Evolutionary conservation across 2,113 vertebrate genomes (phyloP), one percentile per base, ranked within the genome.

Genomic region (Aleadryas rufinucha): DNA sequence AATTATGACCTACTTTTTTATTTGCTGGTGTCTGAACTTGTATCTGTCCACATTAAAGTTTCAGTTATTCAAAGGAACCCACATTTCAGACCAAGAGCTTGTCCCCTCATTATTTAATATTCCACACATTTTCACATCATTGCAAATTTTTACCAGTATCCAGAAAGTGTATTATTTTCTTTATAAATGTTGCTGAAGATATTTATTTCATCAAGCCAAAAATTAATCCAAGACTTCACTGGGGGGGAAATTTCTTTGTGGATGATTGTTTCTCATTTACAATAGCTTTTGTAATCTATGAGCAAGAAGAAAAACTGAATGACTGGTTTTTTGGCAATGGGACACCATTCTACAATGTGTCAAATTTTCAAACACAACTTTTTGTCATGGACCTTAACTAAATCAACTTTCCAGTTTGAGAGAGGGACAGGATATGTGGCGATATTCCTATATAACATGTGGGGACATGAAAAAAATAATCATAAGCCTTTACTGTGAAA

Each of bases 241-340:
- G 2, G 11, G 13, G 7, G 5, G 7, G 27, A 57, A 37, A 17
- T 16, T 64, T 19, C 3, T 82, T 60, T 71, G 19, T 57, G 20
- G 5, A 22, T 64, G 9, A 31, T 44, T 75, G 53, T 80, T 87
- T 75, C 37, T 82, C 12, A 53, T 69, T 71, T 79, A 37, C 13
- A 16, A 8, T 49, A 75, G 41, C 8, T 71, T 89, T n/a, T 50
- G 20, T 24, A 69, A 83, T 77, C 18, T 45, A 19, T 53, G 30
- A 74, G 4, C 1, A 6, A 57, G 23, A 78, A 23, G 2, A 57
- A 61, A 47, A 64, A 39, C 2, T 7, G 1, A 69, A 30, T 49
- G 0, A 11, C 12, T 27, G 39, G 16, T 65, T 47, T 87, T 79
- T 50, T 63, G 3, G 2, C 22, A 52, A 19, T 0, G 1, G 2